Conservation (phyloP, 2,113 vertebrate genomes). For the Charina bottae region DNA sequence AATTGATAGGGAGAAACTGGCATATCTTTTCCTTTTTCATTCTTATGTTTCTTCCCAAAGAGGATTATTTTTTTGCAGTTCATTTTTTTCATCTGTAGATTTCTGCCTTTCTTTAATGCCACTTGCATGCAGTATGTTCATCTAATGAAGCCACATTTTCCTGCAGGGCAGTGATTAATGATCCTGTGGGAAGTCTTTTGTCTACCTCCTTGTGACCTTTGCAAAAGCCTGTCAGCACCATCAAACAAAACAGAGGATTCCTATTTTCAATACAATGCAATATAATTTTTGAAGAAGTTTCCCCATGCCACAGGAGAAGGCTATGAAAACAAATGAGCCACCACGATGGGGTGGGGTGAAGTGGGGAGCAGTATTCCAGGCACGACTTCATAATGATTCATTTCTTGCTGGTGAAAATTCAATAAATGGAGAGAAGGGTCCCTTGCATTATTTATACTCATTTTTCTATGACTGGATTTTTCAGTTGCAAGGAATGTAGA, state of each 20-base stretch:
- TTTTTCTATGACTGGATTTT: not conserved
- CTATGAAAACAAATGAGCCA: constrained; percentile 28
- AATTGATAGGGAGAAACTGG: not conserved
- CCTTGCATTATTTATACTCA: not conserved
- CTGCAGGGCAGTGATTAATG: constrained; percentile 34
- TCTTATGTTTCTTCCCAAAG: not conserved
- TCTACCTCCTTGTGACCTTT: constrained; percentile 2
- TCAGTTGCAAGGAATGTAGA: not conserved
- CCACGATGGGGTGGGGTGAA: not conserved
- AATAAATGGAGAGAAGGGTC: not conserved
- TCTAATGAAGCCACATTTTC: constrained; percentile 34
- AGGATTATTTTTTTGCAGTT: not conserved
- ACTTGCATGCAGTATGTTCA: not conserved
- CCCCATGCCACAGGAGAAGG: not conserved
- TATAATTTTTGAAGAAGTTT: constrained; percentile 27
- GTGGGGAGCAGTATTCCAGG: not conserved
- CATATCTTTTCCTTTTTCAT: not conserved
- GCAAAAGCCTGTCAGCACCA: not conserved
- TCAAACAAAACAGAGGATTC: constrained; percentile 27
- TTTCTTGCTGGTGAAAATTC: not conserved
- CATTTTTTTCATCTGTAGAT: not conserved
- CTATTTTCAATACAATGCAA: constrained; percentile 31
- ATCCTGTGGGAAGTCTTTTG: constrained; percentile 10
- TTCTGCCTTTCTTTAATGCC: not conserved
- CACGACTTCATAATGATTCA: constrained; percentile 9